Evolutionary conservation across 2,797 vertebrate genomes (phyloP), one percentile per base, ranked within the genome.

Genomic region (Fundulus diaphanus): DNA sequence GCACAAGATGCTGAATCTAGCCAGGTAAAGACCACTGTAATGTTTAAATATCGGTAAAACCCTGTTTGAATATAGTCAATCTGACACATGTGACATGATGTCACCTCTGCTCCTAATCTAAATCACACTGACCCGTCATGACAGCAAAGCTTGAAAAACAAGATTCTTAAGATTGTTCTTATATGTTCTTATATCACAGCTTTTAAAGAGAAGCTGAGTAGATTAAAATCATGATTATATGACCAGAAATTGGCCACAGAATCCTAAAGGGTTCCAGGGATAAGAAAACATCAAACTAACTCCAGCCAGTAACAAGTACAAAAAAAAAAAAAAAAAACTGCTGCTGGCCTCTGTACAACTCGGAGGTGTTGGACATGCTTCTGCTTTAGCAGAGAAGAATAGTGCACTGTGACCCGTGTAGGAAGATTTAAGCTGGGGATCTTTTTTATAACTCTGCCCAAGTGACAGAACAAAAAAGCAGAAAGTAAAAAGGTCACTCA

Each of bases 341-440:
- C 63, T 42, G 63, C 61, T 65, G 61, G 35, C 22, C 24, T 63
- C 33, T 24, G 59, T 12, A 22, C 7, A 63, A 63, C 20, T 63
- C 33, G 8, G 33, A 40, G 61, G 61, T 9, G 33, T 37, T 65
- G 18, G 20, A 40, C 35, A 37, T 65, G 33, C 61, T 65, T 33
- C 33, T 65, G 20, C 35, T 37, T 37, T 9, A 40, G 33, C 61
- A 37, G 61, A 65, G 37, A 42, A 13, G 24, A 66, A 13, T 5
- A n/a, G 22, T 24, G 22, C 61, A 24, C 40, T 72, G 27, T 80
- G 81, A 87, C 79, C 67, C 24, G 20, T 63, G 80, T 72, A 33
- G 84, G 82, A 82, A 75, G 72, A 78, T 54, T 51, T 71, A 82
- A 84, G 66, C 78, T 75, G 70, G 35, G 56, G 18, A 42, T 16